These are phyloP conservation scores for Clarias fuscus DNA, from an alignment of 2,797 vertebrate genomes.

Conservation along the genomic window DNA sequence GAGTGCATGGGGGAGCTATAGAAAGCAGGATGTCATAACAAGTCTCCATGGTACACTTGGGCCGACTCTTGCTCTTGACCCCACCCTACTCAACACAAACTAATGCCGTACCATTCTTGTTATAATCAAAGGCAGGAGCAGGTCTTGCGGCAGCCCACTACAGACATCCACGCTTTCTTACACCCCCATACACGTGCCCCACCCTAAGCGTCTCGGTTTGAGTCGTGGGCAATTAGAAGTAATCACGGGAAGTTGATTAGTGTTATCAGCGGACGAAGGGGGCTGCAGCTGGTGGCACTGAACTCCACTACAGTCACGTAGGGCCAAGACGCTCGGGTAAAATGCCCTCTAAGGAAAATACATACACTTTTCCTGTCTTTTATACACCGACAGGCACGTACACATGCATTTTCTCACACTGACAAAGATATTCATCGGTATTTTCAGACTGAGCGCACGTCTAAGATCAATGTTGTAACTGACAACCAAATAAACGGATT, in stretches of 20 bases:
- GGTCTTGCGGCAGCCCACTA: not conserved
- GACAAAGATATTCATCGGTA: slow-evolving; percentile 9
- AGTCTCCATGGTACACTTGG: slow-evolving; percentile 30
- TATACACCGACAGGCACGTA: slow-evolving; percentile 47
- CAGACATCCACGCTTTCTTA: slow-evolving; percentile 13
- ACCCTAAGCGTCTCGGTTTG: slow-evolving; percentile 72
- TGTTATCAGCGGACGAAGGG: slow-evolving; percentile 72
- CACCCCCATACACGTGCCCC: slow-evolving; percentile 62
- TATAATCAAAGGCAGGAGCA: slow-evolving; percentile 17
- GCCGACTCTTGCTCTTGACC: not conserved
- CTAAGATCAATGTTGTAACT: not conserved
- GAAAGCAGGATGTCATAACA: slow-evolving; percentile 27
- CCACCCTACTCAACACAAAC: slow-evolving; percentile 5
- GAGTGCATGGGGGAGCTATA: slow-evolving; percentile 20
- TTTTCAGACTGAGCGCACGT: not conserved
- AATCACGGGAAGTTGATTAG: slow-evolving; percentile 82
- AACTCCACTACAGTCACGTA: slow-evolving; percentile 74
- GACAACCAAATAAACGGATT: not conserved
- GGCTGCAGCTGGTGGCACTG: slow-evolving; percentile 64
- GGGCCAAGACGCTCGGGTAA: slow-evolving; percentile 48
- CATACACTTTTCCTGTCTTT: slow-evolving; percentile 24
- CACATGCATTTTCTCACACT: slow-evolving; percentile 32
- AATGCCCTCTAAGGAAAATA: slow-evolving; percentile 49
- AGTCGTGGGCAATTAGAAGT: slow-evolving; percentile 71
- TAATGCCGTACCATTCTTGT: not conserved